phyloP scores from a whole-genome alignment of 2,888 invertebrate species.

The Baronia brevicornis region DNA sequence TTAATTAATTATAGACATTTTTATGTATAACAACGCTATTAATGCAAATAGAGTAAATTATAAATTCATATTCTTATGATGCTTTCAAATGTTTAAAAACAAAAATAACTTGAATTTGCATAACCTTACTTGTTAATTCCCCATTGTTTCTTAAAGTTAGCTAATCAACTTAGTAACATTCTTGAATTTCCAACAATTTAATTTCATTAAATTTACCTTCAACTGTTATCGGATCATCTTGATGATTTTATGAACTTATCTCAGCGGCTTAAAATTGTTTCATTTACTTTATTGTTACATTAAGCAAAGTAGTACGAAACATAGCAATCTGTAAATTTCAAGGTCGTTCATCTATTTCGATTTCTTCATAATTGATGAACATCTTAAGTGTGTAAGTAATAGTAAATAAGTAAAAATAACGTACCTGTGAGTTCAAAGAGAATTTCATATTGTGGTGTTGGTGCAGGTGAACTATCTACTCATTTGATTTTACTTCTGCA shows the following conservation, averaged over 20 bases:
- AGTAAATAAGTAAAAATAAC: slow-evolving; percentile 16
- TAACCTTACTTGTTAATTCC: too few relatives aligned
- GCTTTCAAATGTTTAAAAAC: slow-evolving; percentile 33
- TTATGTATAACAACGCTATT: too few relatives aligned
- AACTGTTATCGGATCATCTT: slow-evolving; percentile 45
- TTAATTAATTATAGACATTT: too few relatives aligned
- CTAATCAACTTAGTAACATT: slow-evolving; percentile 47
- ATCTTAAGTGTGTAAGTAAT: slow-evolving; percentile 13
- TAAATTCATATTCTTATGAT: too few relatives aligned
- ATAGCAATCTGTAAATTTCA: slow-evolving; percentile 11
- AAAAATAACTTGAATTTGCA: slow-evolving; percentile 27
- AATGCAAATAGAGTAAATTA: too few relatives aligned
- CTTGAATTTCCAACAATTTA: slow-evolving; percentile 37
- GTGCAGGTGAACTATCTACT: slow-evolving; percentile 33
- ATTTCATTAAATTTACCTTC: slow-evolving; percentile 28
- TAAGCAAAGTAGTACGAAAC: slow-evolving; percentile 25
- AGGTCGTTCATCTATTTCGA: slow-evolving; percentile 15
- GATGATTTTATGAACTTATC: slow-evolving; percentile 47
- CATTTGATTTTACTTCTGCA: slow-evolving; percentile 42
- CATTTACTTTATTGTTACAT: slow-evolving; percentile 28
- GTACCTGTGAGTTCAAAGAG: slow-evolving; percentile 53
- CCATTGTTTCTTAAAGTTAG: slow-evolving; percentile 54
- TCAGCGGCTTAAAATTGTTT: slow-evolving; percentile 27
- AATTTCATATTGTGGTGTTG: slow-evolving; percentile 37
- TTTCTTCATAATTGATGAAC: slow-evolving; percentile 17